Evolutionary conservation across 2,888 invertebrate genomes (phyloP), one percentile per base, ranked within the genome.

Genomic region (Agrotis segetum): DNA sequence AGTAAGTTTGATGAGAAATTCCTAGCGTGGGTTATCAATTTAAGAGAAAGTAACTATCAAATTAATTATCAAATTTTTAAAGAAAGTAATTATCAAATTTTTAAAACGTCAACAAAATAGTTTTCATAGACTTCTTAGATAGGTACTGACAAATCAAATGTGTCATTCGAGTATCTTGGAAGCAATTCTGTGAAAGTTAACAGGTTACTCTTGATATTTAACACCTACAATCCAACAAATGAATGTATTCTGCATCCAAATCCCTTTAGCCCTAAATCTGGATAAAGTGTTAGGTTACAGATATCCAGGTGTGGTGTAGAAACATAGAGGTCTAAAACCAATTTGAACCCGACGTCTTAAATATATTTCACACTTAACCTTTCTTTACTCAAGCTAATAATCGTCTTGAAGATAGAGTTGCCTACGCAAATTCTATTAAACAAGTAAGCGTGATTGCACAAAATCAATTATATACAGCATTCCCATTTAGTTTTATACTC

Each of bases 371-470:
- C 24, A 14, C 65, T 68, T 70, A 60, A 29, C 79, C 60, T 50
- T 70, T 17, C 67, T 68, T 81, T 64, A 68, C 67, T 65, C 67
- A 78, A 68, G 74, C 68, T 63, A 77, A 73, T 82, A 84, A 82
- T 82, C 67, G 73, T 72, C 71, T 85, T 65, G 62, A 79, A 83
- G 74, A 75, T 80, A 72, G 73, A 78, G 66, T 72, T 83, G 77
- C 84, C 73, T 78, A 83, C 75, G 73, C 74, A 83, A 74, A 74
- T 81, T 76, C 59, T 74, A 74, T 81, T 76, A 84, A 73, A 85
- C 81, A 81, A 81, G 84, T 84, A 85, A 85, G 71, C 84, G 74
- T 85, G 76, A 84, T 85, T 84, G 82, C 79, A 79, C 79, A 81
- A 77, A 77, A 83, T 77, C 81, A 71, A 80, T 72, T 80, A 83